Percentiles rank a stretch among this genome's conserved stretches.
These are phyloP conservation scores for Polydesmus complanatus DNA, from an alignment of 2,888 invertebrate species.

Conservation along the genomic window DNA sequence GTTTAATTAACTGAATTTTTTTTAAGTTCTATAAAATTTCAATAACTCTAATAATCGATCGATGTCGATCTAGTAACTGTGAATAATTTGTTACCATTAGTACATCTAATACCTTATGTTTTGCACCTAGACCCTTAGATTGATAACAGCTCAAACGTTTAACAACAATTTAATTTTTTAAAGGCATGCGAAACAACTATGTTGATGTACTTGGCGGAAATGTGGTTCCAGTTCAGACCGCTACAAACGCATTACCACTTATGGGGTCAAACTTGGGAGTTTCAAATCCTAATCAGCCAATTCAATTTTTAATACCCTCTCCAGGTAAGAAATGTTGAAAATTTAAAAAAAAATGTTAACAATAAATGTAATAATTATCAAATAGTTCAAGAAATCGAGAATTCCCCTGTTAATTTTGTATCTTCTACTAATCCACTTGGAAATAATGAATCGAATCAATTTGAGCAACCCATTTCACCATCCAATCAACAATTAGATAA, in stretches of 20 bases:
- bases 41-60: no score
- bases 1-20: no score
- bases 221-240: constrained; percentile 29
- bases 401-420: not conserved
- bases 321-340: constrained; percentile 31
- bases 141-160: no score
- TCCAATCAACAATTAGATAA: not conserved
- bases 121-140: no score
- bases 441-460: constrained; percentile 14
- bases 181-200: constrained; percentile 70
- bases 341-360: not conserved
- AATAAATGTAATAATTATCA: not conserved
- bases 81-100: no score
- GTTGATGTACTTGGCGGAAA: constrained; percentile 69
- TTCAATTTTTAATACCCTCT: constrained; percentile 43
- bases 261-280: constrained; percentile 34
- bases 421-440: not conserved
- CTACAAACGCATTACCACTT: constrained; percentile 26
- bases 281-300: constrained; percentile 24
- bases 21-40: no score
- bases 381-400: not conserved
- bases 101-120: no score
- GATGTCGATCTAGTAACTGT: no score
- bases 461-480: not conserved
- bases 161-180: constrained; percentile 6